These are phyloP conservation scores for Drosophila kanapiae DNA, from an alignment of 1,140 invertebrate genomes.

Conservation along the genomic window DNA sequence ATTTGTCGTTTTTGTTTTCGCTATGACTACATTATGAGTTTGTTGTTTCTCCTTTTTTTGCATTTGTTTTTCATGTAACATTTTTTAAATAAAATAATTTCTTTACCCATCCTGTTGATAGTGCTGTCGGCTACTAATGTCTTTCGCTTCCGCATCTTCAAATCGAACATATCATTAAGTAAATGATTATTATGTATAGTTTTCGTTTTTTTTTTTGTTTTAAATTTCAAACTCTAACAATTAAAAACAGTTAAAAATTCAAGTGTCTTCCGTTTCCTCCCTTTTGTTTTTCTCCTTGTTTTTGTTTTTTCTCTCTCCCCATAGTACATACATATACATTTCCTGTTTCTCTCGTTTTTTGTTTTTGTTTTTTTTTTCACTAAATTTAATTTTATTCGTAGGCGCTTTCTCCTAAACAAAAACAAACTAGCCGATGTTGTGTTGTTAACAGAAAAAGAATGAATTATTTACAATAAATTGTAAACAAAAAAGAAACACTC, in stretches of 20 bases:
- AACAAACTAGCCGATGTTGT: slow-evolving; percentile 48
- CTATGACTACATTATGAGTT: slow-evolving; percentile 78
- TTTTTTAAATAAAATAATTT: slow-evolving; percentile 82
- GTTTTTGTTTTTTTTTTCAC: slow-evolving; percentile 31
- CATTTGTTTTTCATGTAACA: slow-evolving; percentile 69
- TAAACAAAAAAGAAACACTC: slow-evolving; percentile 53
- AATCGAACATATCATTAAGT: slow-evolving; percentile 73
- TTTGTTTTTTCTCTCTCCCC: slow-evolving; percentile 34
- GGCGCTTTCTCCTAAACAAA: slow-evolving; percentile 54
- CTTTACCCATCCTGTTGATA: slow-evolving; percentile 51
- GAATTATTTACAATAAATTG: slow-evolving; percentile 83
- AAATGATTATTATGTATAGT: slow-evolving; percentile 68
- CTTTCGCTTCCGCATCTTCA: slow-evolving; percentile 60
- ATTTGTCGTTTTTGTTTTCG: slow-evolving; percentile 74
- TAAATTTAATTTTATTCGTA: slow-evolving; percentile 79
- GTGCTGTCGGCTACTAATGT: slow-evolving; percentile 54
- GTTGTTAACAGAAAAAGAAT: slow-evolving; percentile 54
- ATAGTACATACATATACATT: slow-evolving; percentile 70
- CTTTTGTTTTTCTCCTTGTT: slow-evolving; percentile 16
- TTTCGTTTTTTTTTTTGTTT: slow-evolving; percentile 53
- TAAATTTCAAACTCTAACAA: slow-evolving; percentile 79
- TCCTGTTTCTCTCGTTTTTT: slow-evolving; percentile 68
- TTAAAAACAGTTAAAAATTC: slow-evolving; percentile 83
- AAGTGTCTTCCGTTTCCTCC: slow-evolving; percentile 42
- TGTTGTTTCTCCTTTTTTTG: slow-evolving; percentile 43